Evolutionary conservation across 2,888 invertebrate genomes (phyloP).

Genomic region (Notocelia uddmanniana): DNA sequence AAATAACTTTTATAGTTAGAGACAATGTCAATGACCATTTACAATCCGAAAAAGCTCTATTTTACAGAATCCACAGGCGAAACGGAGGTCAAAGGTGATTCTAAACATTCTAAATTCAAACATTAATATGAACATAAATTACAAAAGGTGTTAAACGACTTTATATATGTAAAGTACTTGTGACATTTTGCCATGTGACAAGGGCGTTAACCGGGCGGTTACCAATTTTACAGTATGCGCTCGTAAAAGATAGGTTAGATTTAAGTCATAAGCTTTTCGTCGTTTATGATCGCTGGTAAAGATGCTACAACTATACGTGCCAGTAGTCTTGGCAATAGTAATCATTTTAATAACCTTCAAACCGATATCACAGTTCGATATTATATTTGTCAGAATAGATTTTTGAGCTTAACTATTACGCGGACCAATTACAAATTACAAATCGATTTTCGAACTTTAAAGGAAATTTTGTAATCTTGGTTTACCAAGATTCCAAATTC

Average conservation of each 20-base stretch:
- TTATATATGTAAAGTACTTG: not conserved
- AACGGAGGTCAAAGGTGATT: conserved; percentile 41
- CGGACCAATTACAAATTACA: too few relatives aligned
- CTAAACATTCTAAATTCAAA: conserved; percentile 40
- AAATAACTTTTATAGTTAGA: not conserved
- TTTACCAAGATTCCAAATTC: too few relatives aligned
- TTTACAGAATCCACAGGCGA: conserved; percentile 25
- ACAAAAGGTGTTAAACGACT: not conserved
- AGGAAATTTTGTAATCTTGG: too few relatives aligned
- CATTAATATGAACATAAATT: conserved; percentile 2
- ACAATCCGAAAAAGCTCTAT: conserved; percentile 26
- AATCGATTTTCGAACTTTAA: too few relatives aligned
- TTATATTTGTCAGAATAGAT: too few relatives aligned
- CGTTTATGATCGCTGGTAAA: not conserved
- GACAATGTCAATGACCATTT: conserved; percentile 28
- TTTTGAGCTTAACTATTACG: too few relatives aligned
- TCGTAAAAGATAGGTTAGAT: conserved; percentile 53
- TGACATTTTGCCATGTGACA: not conserved
- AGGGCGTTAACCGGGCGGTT: conserved; percentile 30
- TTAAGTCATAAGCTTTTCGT: conserved; percentile 8
- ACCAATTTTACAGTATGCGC: conserved; percentile 65
- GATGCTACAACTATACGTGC: too few relatives aligned
- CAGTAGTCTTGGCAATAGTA: too few relatives aligned
- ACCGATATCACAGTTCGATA: too few relatives aligned
- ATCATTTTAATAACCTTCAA: too few relatives aligned